Conservation (phyloP, 1,140 invertebrate genomes). For the Pogonus chalceus region DNA sequence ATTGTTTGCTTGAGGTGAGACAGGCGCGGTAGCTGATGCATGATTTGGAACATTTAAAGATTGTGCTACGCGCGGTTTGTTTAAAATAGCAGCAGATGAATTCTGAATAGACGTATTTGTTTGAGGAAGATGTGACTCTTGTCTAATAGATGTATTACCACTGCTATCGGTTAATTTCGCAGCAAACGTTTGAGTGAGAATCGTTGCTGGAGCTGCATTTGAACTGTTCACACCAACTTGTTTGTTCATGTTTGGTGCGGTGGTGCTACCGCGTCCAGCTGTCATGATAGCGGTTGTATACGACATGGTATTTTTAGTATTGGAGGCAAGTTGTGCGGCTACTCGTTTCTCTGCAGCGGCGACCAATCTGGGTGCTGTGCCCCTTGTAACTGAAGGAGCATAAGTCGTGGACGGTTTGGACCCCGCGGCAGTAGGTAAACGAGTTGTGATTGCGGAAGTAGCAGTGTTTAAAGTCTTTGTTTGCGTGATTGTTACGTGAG, state of each 20-base stretch:
- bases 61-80: constrained; percentile 7
- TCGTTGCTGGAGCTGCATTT: constrained; percentile 6
- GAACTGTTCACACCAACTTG: constrained; percentile 33
- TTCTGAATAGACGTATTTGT: constrained; percentile 5
- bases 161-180: constrained; percentile 45
- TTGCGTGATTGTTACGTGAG: not conserved
- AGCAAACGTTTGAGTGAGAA: constrained; percentile 47
- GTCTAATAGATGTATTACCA: not conserved
- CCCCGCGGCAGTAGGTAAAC: constrained; percentile 32
- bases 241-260: constrained; percentile 35
- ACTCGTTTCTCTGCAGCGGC: constrained; percentile 36
- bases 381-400: constrained; percentile 34
- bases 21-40: constrained; percentile 12
- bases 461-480: constrained; percentile 18
- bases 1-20: constrained; percentile 12
- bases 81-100: not conserved
- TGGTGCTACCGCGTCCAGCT: constrained; percentile 29
- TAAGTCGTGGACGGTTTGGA: constrained; percentile 34
- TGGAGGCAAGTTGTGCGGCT: constrained; percentile 22
- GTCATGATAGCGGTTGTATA: constrained; percentile 52
- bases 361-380: constrained; percentile 43
- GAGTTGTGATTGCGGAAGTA: constrained; percentile 31
- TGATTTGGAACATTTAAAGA: constrained; percentile 12
- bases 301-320: constrained; percentile 39
- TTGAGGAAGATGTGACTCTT: constrained; percentile 10